Percentiles rank a stretch among this genome's conserved stretches.
phyloP scores from a whole-genome alignment of 1,140 invertebrate species.

The Philopotamus ludificatus region DNA sequence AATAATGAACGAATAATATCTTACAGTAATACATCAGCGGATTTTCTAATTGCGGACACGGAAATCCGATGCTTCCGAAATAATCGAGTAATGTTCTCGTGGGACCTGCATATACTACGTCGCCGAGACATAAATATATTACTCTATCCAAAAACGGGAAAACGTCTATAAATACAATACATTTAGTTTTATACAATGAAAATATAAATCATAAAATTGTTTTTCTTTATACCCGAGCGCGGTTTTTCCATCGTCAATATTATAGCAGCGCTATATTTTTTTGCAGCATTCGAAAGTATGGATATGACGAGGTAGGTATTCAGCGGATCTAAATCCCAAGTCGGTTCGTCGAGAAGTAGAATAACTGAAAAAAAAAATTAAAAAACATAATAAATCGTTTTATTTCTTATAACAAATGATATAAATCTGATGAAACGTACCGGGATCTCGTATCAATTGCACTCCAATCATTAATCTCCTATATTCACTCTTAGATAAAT shows the following conservation, averaged over 20 bases:
- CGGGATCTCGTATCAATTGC: slow-evolving; percentile 84
- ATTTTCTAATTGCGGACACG: slow-evolving; percentile 89
- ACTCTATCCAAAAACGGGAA: slow-evolving; percentile 87
- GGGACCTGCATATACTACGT: slow-evolving; percentile 87
- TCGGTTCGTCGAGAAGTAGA: slow-evolving; percentile 85
- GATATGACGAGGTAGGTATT: slow-evolving; percentile 91
- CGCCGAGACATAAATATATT: slow-evolving; percentile 81
- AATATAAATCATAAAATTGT: slow-evolving; percentile 3
- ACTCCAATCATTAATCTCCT: slow-evolving; percentile 81
- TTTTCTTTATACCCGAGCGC: slow-evolving; percentile 66
- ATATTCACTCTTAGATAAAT: slow-evolving; percentile 80
- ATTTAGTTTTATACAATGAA: no score
- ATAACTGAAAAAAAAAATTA: slow-evolving; percentile 62
- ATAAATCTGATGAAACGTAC: slow-evolving; percentile 45
- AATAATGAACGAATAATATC: slow-evolving; percentile 49
- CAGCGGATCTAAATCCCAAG: slow-evolving; percentile 84
- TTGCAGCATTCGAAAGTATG: slow-evolving; percentile 87
- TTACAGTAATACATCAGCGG: slow-evolving; percentile 91
- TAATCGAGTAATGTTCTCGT: slow-evolving; percentile 88
- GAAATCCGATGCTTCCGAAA: slow-evolving; percentile 87
- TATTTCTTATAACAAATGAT: not conserved
- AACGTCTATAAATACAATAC: slow-evolving; percentile 62
- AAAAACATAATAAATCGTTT: not conserved
- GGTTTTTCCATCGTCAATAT: slow-evolving; percentile 91
- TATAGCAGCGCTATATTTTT: slow-evolving; percentile 85